A percentile compares a stretch with the other conserved stretches of the same genome.
phyloP scores from a whole-genome alignment of 2,888 invertebrate species.

The Rhingia rostrata region DNA sequence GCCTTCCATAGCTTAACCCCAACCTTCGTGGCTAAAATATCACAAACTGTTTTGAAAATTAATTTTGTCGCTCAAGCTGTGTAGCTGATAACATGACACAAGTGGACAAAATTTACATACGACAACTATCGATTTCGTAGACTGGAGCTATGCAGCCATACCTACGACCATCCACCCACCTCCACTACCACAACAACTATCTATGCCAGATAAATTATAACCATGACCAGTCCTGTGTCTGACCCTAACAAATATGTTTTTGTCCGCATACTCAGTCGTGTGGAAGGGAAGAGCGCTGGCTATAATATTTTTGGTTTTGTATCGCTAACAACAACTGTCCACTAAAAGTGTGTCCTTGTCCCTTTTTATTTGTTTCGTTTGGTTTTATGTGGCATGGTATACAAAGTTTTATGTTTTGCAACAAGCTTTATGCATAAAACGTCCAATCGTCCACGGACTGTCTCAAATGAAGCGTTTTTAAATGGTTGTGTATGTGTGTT shows the following conservation, averaged over 20 bases:
- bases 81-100: conserved; percentile 36
- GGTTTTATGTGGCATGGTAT: conserved; percentile 28
- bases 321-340: conserved; percentile 42
- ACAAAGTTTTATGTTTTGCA: conserved; percentile 3
- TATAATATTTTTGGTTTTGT: conserved; percentile 48
- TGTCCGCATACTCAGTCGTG: conserved; percentile 13
- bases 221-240: conserved; percentile 22
- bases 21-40: neutral
- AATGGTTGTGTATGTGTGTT: too few relatives aligned
- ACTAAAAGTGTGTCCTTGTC: conserved; percentile 34
- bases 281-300: conserved; percentile 14
- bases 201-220: conserved; percentile 35
- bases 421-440: conserved; percentile 19
- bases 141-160: too few relatives aligned
- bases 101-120: conserved; percentile 55
- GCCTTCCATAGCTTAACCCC: conserved; percentile 4
- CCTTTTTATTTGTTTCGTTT: too few relatives aligned
- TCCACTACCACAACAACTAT: conserved; percentile 1
- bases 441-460: neutral
- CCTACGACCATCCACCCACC: neutral
- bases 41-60: conserved; percentile 30
- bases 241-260: conserved; percentile 49
- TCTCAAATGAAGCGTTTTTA: conserved; percentile 10
- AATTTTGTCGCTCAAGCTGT: conserved; percentile 56
- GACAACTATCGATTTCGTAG: conserved; percentile 37